Conservation (phyloP, 1,140 invertebrate species). For the Bombus breviceps region DNA sequence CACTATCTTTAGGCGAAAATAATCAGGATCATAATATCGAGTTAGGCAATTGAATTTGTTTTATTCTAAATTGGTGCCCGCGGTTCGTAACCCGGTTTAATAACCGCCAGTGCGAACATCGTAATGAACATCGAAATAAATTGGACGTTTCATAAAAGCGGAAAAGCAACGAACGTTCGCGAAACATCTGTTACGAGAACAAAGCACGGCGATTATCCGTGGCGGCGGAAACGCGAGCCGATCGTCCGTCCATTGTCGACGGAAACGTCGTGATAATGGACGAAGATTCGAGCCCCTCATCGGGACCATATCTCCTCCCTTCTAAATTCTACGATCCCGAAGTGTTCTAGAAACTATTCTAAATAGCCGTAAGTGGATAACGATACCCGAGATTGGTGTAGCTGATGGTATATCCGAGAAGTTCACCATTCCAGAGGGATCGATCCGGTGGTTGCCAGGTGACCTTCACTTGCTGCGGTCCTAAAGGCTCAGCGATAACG, state of each 20-base stretch:
- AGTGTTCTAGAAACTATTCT: constrained; percentile 50
- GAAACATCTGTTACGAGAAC: neutral
- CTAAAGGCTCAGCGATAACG: constrained; percentile 83
- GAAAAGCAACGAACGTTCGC: neutral
- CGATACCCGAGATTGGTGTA: constrained; percentile 82
- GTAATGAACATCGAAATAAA: neutral
- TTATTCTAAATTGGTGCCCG: neutral
- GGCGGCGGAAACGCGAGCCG: neutral
- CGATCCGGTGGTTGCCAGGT: constrained; percentile 85
- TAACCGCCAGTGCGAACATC: neutral
- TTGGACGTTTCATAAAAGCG: neutral
- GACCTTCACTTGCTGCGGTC: constrained; percentile 84
- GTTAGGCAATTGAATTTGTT: neutral
- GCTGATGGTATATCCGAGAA: constrained; percentile 86
- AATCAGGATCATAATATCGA: neutral
- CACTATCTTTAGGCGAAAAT: too few species aligned
- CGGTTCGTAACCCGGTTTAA: neutral
- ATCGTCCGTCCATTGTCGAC: constrained; percentile 23
- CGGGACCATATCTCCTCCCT: neutral
- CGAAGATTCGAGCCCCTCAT: neutral
- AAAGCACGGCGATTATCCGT: neutral
- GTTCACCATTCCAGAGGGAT: constrained; percentile 85
- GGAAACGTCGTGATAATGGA: constrained; percentile 19
- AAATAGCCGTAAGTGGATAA: constrained; percentile 60
- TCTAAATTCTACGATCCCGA: constrained; percentile 27